These are phyloP conservation scores for Cataglyphis altisquamis DNA, from an alignment of 2,888 invertebrate genomes.

Conservation along the genomic window DNA sequence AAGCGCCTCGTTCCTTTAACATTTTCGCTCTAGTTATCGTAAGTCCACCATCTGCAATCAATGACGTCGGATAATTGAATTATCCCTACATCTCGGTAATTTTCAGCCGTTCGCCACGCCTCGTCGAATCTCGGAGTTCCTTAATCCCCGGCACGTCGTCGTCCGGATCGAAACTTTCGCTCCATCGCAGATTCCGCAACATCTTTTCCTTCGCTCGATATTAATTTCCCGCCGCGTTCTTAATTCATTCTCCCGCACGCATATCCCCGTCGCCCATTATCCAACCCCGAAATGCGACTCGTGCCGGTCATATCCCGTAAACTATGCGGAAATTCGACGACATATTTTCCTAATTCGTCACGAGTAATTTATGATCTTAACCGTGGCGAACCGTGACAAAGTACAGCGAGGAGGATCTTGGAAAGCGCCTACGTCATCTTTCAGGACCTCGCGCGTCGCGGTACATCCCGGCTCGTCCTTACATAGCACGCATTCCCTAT, in stretches of 20 bases:
- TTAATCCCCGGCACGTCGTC: conserved; percentile 27
- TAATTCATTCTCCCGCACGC: conserved; percentile 55
- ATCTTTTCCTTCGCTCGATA: conserved; percentile 53
- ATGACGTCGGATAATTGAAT: conserved; percentile 47
- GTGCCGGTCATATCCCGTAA: conserved; percentile 28
- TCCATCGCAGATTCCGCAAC: conserved; percentile 34
- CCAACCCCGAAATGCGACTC: conserved; percentile 26
- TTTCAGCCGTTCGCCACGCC: conserved; percentile 15
- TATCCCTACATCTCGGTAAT: conserved; percentile 24
- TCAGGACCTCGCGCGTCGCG: conserved; percentile 48
- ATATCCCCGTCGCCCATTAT: conserved; percentile 24
- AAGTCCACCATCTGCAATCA: conserved; percentile 33
- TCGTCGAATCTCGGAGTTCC: conserved; percentile 44
- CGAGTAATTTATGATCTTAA: conserved; percentile 67
- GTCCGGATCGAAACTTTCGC: conserved; percentile 43
- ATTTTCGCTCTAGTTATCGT: conserved; percentile 7
- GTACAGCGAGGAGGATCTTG: conserved; percentile 31
- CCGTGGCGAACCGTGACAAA: conserved; percentile 37
- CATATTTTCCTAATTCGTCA: conserved; percentile 75
- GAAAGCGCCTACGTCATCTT: conserved; percentile 47
- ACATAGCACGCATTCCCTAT: conserved; percentile 41
- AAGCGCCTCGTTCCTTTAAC: not conserved
- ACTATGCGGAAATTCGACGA: conserved; percentile 73
- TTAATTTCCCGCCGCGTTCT: conserved; percentile 57
- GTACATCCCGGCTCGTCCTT: conserved; percentile 29